Evolutionary conservation across 1,140 invertebrate species (phyloP).

Genomic region (Sinella curviseta): DNA sequence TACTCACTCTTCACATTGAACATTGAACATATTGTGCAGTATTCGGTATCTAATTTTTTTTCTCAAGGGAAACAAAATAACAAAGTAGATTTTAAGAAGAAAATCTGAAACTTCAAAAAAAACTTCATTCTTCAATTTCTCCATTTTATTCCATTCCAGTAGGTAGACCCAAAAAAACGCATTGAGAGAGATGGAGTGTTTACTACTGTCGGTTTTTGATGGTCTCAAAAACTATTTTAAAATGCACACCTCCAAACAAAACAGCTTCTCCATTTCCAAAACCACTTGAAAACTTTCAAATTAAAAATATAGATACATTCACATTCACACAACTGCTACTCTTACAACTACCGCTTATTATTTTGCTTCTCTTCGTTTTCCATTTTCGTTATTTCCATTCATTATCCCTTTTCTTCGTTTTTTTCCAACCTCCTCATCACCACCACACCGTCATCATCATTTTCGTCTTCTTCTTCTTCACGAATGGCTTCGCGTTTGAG

Average conservation of each 20-base stretch:
- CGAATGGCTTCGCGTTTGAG: background rate
- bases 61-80: constrained; percentile 8
- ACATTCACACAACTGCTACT: too few relatives aligned
- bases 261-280: background rate
- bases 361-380: background rate
- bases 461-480: background rate
- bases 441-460: background rate
- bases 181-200: too few relatives aligned
- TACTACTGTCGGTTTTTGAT: background rate
- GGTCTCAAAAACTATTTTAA: background rate
- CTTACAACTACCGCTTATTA: too few relatives aligned
- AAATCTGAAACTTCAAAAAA: background rate
- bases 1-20: background rate
- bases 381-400: constrained; percentile 21
- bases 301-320: background rate
- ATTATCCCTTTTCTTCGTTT: constrained; percentile 15
- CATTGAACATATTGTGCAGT: background rate
- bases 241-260: constrained; percentile 22
- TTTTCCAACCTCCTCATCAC: background rate
- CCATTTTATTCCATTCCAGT: too few relatives aligned
- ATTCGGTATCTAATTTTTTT: background rate
- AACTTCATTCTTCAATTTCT: background rate
- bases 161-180: too few relatives aligned
- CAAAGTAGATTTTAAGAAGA: background rate
- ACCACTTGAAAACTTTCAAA: background rate